Percentiles rank a stretch among this genome's conserved stretches.
These are phyloP conservation scores for Cranoglanis bouderius DNA, from an alignment of 2,113 vertebrate species.

Conservation along the genomic window DNA sequence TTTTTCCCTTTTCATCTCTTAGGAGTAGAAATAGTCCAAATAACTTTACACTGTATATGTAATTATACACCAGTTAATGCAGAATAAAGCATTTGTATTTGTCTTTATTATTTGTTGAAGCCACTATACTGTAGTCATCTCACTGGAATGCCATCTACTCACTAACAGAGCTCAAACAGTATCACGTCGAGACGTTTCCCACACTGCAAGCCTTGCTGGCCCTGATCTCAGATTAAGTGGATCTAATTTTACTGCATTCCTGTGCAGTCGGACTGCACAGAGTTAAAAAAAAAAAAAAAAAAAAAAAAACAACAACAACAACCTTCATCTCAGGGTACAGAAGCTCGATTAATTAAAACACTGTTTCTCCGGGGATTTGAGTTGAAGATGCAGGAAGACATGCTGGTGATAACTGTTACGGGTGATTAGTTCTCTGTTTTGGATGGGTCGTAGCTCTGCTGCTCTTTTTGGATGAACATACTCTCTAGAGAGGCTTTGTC, in stretches of 20 bases:
- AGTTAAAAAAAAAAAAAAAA: background rate
- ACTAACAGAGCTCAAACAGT: background rate
- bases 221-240: slow-evolving; percentile 13
- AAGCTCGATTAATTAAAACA: background rate
- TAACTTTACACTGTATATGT: background rate
- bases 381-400: background rate
- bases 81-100: background rate
- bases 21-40: background rate
- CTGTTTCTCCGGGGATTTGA: background rate
- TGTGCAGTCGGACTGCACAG: background rate
- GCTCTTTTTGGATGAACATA: slow-evolving; percentile 6
- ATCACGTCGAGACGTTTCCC: slow-evolving; percentile 13
- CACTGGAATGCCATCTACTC: slow-evolving; percentile 26
- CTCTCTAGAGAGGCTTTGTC: slow-evolving; percentile 33
- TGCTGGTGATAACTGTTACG: background rate
- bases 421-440: background rate
- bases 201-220: background rate
- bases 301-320: too few species aligned
- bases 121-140: background rate
- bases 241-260: slow-evolving; percentile 40
- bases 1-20: background rate
- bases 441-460: background rate
- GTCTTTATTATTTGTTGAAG: background rate
- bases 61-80: background rate
- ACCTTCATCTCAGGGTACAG: background rate